Evolutionary conservation across 2,888 invertebrate genomes (phyloP), one percentile per base, ranked within the genome.

Genomic region (Graphium colonna): DNA sequence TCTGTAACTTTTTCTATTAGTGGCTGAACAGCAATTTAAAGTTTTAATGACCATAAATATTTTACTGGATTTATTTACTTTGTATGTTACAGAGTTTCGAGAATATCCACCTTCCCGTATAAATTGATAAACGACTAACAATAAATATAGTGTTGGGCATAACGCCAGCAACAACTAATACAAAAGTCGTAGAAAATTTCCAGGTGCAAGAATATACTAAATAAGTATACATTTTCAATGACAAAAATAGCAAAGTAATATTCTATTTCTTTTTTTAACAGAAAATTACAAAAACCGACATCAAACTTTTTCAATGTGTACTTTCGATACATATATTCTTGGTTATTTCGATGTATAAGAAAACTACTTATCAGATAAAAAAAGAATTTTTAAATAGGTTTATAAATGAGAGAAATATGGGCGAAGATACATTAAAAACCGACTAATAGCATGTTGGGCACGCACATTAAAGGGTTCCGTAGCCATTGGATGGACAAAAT

Each of bases 61-160:
- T 51, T 38, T 21, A 10, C 18, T 21, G 31, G 18, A 44, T 39
- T 40, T 45, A 51, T 46, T 40, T 13, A 51, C 31, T 46, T 41
- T 12, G 21, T 51, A 36, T 46, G 33, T 42, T 47, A 28, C 39
- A 48, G n/a, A 39, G 41, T 42, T 43, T 48, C 55, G 28, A 26
- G 59, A 49, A 56, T 59, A 56, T 52, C 55, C 47, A 55, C 53
- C 57, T 51, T 55, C 42, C 45, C 45, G 57, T 62, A 43, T 15
- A 53, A 63, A 63, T 63, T 63, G 63, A 63, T 62, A 62, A 58
- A 63, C 58, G 61, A 62, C 59, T 53, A 48, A 58, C 60, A 57
- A 60, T 63, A 63, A 63, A 63, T 62, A 62, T 51, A 38, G 44
- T 18, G 40, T 40, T 51, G 58, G 63, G 63, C 60, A 44, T 16